Evolutionary conservation across 2,888 invertebrate species (phyloP).

Genomic region (Chloroclystis v-ata): DNA sequence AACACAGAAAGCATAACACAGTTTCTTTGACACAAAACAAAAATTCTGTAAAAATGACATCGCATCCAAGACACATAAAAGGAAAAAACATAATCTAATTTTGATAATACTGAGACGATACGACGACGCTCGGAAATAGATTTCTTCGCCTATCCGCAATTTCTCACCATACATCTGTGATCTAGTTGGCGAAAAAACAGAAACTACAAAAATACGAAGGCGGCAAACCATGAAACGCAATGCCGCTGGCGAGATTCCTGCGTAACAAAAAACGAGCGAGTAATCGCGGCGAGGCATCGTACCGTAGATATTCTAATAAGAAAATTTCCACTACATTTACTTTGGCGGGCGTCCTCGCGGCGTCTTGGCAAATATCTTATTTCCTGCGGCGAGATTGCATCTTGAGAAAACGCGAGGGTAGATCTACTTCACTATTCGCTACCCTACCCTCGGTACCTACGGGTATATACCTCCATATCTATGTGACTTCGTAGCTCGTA

Average conservation of each 20-base stretch:
- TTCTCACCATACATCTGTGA: constrained; percentile 1
- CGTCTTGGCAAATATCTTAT: constrained; percentile 80
- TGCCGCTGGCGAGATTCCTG: constrained; percentile 57
- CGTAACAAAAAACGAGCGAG: constrained; percentile 63
- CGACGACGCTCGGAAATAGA: not conserved
- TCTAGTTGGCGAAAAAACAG: constrained; percentile 12
- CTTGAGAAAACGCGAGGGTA: constrained; percentile 78
- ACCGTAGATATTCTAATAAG: constrained; percentile 78
- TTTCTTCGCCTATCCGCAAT: not conserved
- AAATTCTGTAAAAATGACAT: too few relatives aligned
- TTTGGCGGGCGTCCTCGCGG: constrained; percentile 74
- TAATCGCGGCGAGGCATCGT: constrained; percentile 71
- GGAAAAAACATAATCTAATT: too few relatives aligned
- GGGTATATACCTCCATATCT: constrained; percentile 21
- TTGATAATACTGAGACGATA: too few relatives aligned
- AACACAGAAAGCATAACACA: too few relatives aligned
- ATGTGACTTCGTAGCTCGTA: constrained; percentile 16
- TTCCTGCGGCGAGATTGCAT: constrained; percentile 79
- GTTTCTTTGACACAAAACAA: too few relatives aligned
- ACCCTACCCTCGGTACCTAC: constrained; percentile 44
- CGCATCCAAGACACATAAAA: too few relatives aligned
- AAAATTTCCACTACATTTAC: constrained; percentile 80
- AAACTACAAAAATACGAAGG: constrained; percentile 35
- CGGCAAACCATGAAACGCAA: constrained; percentile 57
- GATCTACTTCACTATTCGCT: constrained; percentile 70